These are phyloP conservation scores for Pristionchus arcanus DNA, from an alignment of 2,888 invertebrate genomes.

Conservation along the genomic window DNA sequence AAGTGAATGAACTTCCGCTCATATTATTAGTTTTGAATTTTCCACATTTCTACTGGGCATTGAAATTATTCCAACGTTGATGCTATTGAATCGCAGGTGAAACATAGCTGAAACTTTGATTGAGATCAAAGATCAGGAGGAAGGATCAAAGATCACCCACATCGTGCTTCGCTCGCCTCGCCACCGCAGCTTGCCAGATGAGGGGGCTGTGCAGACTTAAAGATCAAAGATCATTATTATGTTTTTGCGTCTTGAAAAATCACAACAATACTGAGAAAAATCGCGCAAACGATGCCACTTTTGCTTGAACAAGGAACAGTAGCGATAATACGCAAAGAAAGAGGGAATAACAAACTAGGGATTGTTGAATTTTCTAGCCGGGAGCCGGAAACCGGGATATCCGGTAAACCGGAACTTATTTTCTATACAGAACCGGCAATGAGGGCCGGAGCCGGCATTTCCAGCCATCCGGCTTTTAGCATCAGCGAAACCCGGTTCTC, in stretches of 20 bases:
- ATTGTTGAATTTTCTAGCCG: background rate
- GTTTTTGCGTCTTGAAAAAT: background rate
- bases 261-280: background rate
- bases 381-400: too few species aligned
- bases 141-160: background rate
- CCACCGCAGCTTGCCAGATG: background rate
- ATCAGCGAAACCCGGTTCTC: background rate
- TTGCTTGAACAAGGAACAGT: background rate
- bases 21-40: too few species aligned
- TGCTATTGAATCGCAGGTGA: too few species aligned
- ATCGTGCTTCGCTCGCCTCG: constrained; percentile 20
- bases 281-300: background rate
- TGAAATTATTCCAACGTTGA: too few species aligned
- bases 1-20: too few species aligned
- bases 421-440: too few species aligned
- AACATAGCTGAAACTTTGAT: too few species aligned
- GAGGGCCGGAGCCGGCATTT: too few species aligned
- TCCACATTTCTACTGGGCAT: too few species aligned
- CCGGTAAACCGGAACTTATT: too few species aligned
- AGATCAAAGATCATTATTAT: constrained; percentile 1
- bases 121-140: background rate
- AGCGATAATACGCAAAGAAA: background rate
- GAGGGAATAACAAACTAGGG: background rate
- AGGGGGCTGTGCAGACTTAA: background rate
- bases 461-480: background rate